Evolutionary conservation across 2,888 invertebrate species (phyloP), one percentile per base, ranked within the genome.

Genomic region (Parthenolecanium corni): DNA sequence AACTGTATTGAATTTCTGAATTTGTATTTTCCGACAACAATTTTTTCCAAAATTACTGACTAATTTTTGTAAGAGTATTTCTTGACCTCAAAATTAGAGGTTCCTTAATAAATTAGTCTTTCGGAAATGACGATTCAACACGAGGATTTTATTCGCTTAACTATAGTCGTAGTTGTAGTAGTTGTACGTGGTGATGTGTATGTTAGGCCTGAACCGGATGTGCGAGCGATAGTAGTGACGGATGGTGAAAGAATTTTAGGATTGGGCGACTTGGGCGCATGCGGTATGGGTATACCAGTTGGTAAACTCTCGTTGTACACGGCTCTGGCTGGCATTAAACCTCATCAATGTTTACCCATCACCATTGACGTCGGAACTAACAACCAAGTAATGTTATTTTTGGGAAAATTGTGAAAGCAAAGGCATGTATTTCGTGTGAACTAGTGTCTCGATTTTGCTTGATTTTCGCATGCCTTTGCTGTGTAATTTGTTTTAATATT

Each of bases 251-350:
- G 97, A 61, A 97, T 98, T 72, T 79, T 98, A 68, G 97, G 97
- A 68, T 80, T 97, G 44, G 97, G 97, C 4, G 97, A 97, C 74
- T 80, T 97, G 54, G 97, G 97, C 0, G 92, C 93, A 1, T 89
- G 89, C 71, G 97, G 97, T 23, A 94, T 94, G 94, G 97, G 97
- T 64, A 97, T 98, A 70, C 96, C 97, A 0, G 93, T 97, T 11
- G 97, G 97, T 21, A 97, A 97, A 75, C 78, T 98, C 66, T 85
- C 96, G 0, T 79, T 97, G 42, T 97, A 97, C 75, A 96, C 96
- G 0, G 96, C 95, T 0, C 76, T 97, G 67, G 96, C 94, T 21
- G 96, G 94, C n/a, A 92, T 97, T 68, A 88, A 90, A 71, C 97
- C 96, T 0, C 86, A 91, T 71, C 89, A 93, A 73, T 95, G 95